phyloP scores from a whole-genome alignment of 2,797 vertebrate genomes.

The Amazona ochrocephala region DNA sequence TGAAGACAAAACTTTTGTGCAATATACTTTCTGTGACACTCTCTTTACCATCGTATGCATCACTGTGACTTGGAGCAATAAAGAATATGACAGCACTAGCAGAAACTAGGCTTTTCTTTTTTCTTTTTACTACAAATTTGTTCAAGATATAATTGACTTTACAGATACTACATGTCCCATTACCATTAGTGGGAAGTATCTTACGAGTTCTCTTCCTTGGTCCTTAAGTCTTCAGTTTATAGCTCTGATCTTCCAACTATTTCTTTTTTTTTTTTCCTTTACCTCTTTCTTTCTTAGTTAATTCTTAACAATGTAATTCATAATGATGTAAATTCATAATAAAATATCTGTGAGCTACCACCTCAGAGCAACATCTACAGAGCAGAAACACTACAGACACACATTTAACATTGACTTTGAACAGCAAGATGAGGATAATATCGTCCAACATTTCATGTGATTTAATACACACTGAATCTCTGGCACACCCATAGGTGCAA shows the following conservation, averaged over 20 bases:
- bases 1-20: background rate
- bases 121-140: background rate
- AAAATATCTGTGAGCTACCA: background rate
- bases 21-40: background rate
- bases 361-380: background rate
- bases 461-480: conserved; percentile 50
- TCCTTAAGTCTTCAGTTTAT: background rate
- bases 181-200: background rate
- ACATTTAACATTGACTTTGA: background rate
- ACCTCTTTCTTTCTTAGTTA: background rate
- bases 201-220: background rate
- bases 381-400: background rate
- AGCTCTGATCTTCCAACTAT: background rate
- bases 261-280: background rate
- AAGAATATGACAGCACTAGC: background rate
- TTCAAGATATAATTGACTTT: background rate
- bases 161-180: background rate
- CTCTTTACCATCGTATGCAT: background rate
- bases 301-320: background rate
- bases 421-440: background rate
- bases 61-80: background rate
- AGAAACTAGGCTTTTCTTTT: background rate
- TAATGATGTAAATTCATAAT: background rate
- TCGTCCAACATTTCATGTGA: background rate
- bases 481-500: conserved; percentile 49